Base-by-base conservation (phyloP, 1,140 invertebrate genomes). In the Bombus pascuorum region DNA sequence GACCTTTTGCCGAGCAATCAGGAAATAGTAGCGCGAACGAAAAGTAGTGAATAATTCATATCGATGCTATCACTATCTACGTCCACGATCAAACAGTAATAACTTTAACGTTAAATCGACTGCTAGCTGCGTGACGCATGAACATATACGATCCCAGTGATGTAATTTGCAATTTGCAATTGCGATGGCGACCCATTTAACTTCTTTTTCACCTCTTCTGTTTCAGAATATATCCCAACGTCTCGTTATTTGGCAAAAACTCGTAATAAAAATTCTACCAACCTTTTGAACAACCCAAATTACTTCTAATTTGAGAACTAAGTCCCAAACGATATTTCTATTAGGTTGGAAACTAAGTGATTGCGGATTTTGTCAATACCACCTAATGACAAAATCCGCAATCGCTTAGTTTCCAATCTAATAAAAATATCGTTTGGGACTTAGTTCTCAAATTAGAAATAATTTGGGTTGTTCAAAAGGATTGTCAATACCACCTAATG, bases 21-120 rank as follows among this genome's bases (percentile, higher is more conserved):
- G 75, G 75, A 78, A 78, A 65, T 78, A 32, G 57, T 32, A 22
- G 34, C 28, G 10, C 5, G 37, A 47, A 57, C 37, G 70, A 82
- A 82, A 82, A 66, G 39, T 42, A n/a, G 59, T 74, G 81, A 74
- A 82, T 79, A 44, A 71, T 62, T 78, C 53, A 57, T 44, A 37
- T 28, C 77, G 65, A 68, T 68, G 62, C 25, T 79, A 79, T 79
- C 77, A 15, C 59, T 66, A 32, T 25, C 34, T 37, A n/a, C n/a
- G 4, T 18, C 2, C 34, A 8, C 66, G 82, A 83, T 76, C 72
- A 15, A 75, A 66, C 59, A 62, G 59, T 84, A 84, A 72, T 79
- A 84, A 71, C 59, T 79, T 79, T 62, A 71, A 78, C 62, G 65
- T 83, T 71, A 83, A 70, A 59, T 59, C 66, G 2, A 68, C 34